phyloP scores from a whole-genome alignment of 2,888 invertebrate species.

The Agrotis ipsilon region DNA sequence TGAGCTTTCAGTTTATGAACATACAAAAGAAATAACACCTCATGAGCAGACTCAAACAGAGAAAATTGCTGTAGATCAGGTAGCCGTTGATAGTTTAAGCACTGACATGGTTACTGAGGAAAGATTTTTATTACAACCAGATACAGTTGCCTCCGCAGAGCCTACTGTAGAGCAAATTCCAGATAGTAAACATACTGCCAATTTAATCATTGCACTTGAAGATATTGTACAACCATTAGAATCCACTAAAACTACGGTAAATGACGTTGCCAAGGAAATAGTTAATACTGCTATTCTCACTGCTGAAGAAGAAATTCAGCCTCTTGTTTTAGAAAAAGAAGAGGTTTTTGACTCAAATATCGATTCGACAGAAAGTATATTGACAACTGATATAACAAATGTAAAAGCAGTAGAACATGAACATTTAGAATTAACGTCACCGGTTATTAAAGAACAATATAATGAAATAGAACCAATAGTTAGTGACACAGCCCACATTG shows the following conservation, averaged over 20 bases:
- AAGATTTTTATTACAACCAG: not conserved
- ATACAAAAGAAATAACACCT: not conserved
- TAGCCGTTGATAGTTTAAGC: not conserved
- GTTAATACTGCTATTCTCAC: not conserved
- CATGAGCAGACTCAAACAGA: not conserved
- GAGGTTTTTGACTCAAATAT: not conserved
- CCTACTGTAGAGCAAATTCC: not conserved
- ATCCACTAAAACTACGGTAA: not conserved
- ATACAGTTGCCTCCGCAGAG: not conserved
- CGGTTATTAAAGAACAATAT: not conserved
- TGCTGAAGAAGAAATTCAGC: constrained; percentile 1
- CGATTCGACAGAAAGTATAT: not conserved
- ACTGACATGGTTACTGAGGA: constrained; percentile 2
- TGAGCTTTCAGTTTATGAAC: not conserved
- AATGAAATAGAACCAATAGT: not conserved
- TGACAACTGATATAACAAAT: not conserved
- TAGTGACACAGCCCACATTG: not conserved
- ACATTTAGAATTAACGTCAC: not conserved
- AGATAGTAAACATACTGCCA: not conserved
- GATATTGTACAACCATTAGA: constrained; percentile 1
- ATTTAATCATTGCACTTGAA: not conserved
- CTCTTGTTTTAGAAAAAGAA: constrained; percentile 21
- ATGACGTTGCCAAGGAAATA: not conserved
- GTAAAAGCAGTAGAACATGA: not conserved
- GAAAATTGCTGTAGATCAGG: not conserved